A percentile compares a stretch with the other conserved stretches of the same genome.
Evolutionary conservation across 2,797 vertebrate species (phyloP).

Genomic region (Philypnodon macrostomus): DNA sequence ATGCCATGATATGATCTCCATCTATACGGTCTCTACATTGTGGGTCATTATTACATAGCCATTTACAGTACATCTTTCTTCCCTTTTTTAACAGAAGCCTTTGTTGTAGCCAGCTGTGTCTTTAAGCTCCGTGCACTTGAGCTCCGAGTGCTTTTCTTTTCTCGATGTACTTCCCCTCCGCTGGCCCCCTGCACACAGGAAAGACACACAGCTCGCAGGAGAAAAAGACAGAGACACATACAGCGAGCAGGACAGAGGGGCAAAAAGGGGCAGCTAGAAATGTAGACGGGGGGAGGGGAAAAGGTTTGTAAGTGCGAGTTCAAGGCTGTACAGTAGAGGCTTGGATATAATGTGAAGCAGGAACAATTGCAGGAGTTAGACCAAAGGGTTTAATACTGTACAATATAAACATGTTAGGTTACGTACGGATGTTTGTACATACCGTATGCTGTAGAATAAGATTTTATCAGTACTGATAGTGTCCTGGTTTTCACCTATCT

Average conservation of each 20-base stretch:
- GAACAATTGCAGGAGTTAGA: too few relatives aligned
- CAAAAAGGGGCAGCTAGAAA: constrained; percentile 67
- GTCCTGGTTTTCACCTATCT: too few relatives aligned
- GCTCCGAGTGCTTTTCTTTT: constrained; percentile 70
- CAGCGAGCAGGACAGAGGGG: constrained; percentile 55
- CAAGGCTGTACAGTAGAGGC: constrained; percentile 39
- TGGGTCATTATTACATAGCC: constrained; percentile 47
- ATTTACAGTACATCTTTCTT: constrained; percentile 40
- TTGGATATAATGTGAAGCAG: constrained; percentile 26
- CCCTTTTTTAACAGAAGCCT: constrained; percentile 36
- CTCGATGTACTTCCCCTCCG: constrained; percentile 69
- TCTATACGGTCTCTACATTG: constrained; percentile 28
- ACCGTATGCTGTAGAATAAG: too few relatives aligned
- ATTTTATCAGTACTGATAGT: too few relatives aligned
- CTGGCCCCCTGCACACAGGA: constrained; percentile 74
- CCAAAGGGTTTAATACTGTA: too few relatives aligned
- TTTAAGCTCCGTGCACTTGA: constrained; percentile 75
- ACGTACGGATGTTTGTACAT: too few relatives aligned
- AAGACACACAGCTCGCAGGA: constrained; percentile 67
- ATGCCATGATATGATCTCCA: constrained; percentile 33
- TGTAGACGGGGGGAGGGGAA: constrained; percentile 66
- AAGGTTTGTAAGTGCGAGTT: constrained; percentile 59
- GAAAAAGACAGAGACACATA: constrained; percentile 30
- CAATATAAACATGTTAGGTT: too few relatives aligned
- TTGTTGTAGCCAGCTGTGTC: constrained; percentile 67